Conservation (phyloP, 2,113 vertebrate genomes). For the Nothoprocta perdicaria region DNA sequence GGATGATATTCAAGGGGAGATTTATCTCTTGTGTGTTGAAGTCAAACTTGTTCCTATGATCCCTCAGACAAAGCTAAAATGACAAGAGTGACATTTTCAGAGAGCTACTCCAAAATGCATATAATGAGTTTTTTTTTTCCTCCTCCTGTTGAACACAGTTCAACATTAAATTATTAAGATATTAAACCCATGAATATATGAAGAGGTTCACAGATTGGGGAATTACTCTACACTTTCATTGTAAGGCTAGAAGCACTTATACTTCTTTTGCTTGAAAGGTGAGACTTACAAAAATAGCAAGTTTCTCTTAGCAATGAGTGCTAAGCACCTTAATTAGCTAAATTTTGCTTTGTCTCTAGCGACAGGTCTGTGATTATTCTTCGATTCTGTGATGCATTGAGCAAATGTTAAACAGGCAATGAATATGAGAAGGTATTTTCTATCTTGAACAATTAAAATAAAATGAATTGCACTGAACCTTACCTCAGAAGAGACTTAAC, state of each 20-base stretch:
- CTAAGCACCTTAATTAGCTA: not conserved
- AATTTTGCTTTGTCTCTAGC: not conserved
- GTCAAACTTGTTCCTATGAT: not conserved
- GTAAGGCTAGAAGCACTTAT: not conserved
- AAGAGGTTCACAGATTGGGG: not conserved
- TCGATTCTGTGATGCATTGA: not conserved
- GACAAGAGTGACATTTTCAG: not conserved
- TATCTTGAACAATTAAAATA: not conserved
- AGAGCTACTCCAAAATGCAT: not conserved
- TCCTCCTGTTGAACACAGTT: not conserved
- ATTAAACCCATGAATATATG: not conserved
- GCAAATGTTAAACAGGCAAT: not conserved
- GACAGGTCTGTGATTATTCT: not conserved
- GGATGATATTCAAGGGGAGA: not conserved
- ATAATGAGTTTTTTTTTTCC: not conserved
- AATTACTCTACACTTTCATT: not conserved
- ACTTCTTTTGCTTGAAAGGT: not conserved
- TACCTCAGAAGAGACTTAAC: not conserved
- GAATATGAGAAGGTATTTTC: not conserved
- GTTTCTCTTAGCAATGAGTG: not conserved
- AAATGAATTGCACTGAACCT: not conserved
- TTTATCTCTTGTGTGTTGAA: not conserved
- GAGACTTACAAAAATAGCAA: not conserved
- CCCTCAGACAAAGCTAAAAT: not conserved
- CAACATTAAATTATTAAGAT: not conserved